These are phyloP conservation scores for Dynastes maya DNA, from an alignment of 2,888 invertebrate genomes.

Conservation along the genomic window DNA sequence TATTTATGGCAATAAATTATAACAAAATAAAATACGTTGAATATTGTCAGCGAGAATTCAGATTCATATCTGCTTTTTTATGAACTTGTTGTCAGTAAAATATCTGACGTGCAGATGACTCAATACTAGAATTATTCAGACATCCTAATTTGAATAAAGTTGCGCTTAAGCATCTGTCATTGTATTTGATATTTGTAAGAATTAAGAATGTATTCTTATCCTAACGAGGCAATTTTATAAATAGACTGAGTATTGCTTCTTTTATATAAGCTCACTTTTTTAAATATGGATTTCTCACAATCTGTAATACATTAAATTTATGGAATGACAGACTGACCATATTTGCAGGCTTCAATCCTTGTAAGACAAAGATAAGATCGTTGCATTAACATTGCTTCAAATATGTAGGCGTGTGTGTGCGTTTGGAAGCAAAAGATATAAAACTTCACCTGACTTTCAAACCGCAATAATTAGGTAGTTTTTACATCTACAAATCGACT, in stretches of 20 bases:
- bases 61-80: background rate
- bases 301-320: background rate
- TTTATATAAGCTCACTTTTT: background rate
- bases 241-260: background rate
- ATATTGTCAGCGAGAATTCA: too few species aligned
- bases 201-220: constrained; percentile 5
- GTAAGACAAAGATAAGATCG: constrained; percentile 11
- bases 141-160: constrained; percentile 20
- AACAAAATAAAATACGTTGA: too few species aligned
- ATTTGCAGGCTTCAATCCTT: constrained; percentile 11
- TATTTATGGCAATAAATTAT: too few species aligned
- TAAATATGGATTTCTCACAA: background rate
- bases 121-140: background rate
- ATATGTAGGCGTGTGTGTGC: constrained; percentile 22
- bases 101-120: constrained; percentile 2
- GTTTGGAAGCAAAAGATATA: constrained; percentile 1
- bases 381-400: background rate
- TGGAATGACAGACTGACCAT: background rate
- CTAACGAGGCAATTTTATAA: background rate
- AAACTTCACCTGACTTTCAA: background rate
- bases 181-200: background rate
- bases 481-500: background rate
- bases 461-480: constrained; percentile 1
- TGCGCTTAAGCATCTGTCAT: constrained; percentile 1
- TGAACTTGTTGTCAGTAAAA: background rate